Evolutionary conservation across 2,888 invertebrate genomes (phyloP).

Genomic region (Agrochola lota): DNA sequence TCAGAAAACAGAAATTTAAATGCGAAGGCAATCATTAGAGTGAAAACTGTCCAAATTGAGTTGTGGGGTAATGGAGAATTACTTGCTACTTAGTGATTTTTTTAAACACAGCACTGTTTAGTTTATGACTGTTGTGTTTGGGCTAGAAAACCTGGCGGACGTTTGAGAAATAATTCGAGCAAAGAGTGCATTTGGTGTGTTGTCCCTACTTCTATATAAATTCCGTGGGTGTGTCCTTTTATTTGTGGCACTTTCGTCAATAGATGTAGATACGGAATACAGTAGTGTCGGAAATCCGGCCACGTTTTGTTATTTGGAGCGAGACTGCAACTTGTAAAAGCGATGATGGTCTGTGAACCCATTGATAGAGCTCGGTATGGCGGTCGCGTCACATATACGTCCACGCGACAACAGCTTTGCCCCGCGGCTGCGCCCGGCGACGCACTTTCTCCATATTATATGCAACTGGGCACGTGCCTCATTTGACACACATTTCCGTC

Average conservation of each 20-base stretch:
- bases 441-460: constrained; percentile 84
- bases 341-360: constrained; percentile 83
- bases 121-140: background rate
- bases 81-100: background rate
- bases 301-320: constrained; percentile 85
- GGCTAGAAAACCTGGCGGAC: background rate
- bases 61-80: background rate
- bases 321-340: constrained; percentile 83
- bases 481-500: constrained; percentile 82
- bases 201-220: constrained; percentile 28
- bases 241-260: constrained; percentile 63
- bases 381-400: constrained; percentile 77
- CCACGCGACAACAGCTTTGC: constrained; percentile 64
- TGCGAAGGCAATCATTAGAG: background rate
- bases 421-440: constrained; percentile 62
- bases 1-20: constrained; percentile 4
- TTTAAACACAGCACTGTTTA: background rate
- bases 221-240: constrained; percentile 58
- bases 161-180: constrained; percentile 13
- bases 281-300: constrained; percentile 85
- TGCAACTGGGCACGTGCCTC: constrained; percentile 77
- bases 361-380: constrained; percentile 82
- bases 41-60: background rate
- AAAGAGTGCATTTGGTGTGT: constrained; percentile 1
- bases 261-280: constrained; percentile 68